These are phyloP conservation scores for Belgica antarctica DNA, from an alignment of 2,888 invertebrate species.

Conservation along the genomic window DNA sequence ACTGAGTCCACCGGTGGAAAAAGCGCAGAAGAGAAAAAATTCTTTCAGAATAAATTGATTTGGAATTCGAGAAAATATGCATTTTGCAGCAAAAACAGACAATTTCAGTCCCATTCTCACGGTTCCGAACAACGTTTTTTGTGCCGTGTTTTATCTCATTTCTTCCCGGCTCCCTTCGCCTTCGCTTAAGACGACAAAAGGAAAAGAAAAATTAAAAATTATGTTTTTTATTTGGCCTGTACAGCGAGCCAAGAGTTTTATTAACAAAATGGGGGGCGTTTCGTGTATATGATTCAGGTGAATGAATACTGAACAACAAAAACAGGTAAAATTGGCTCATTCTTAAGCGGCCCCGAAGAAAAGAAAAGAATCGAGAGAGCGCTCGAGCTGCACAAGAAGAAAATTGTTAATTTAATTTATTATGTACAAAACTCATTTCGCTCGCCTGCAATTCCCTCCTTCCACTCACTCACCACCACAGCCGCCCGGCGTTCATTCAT, in stretches of 20 bases:
- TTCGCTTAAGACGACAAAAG: conserved; percentile 27
- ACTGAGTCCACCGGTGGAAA: conserved; percentile 8
- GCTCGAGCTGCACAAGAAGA: conserved; percentile 12
- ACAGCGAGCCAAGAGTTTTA: background rate
- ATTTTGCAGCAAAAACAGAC: conserved; percentile 28
- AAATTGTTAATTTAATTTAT: conserved; percentile 36
- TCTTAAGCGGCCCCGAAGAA: conserved; percentile 17
- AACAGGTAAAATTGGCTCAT: conserved; percentile 36
- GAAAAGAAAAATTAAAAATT: conserved; percentile 7
- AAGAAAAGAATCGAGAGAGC: background rate
- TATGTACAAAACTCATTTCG: conserved; percentile 22
- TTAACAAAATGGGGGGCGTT: conserved; percentile 41
- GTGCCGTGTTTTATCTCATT: conserved; percentile 28
- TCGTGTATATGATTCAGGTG: conserved; percentile 27
- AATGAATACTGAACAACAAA: conserved; percentile 21
- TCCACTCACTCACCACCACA: conserved; percentile 29
- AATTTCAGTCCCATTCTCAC: conserved; percentile 44
- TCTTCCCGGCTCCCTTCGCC: conserved; percentile 21
- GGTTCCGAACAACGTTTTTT: conserved; percentile 38
- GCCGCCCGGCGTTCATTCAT: no score
- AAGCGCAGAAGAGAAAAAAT: conserved; percentile 27
- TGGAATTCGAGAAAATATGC: conserved; percentile 37
- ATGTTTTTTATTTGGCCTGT: conserved; percentile 1
- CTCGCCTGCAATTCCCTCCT: conserved; percentile 34
- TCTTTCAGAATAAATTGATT: conserved; percentile 37